Evolutionary conservation across 2,113 vertebrate species (phyloP), one percentile per base, ranked within the genome.

Genomic region (Hemichromis elongatus): DNA sequence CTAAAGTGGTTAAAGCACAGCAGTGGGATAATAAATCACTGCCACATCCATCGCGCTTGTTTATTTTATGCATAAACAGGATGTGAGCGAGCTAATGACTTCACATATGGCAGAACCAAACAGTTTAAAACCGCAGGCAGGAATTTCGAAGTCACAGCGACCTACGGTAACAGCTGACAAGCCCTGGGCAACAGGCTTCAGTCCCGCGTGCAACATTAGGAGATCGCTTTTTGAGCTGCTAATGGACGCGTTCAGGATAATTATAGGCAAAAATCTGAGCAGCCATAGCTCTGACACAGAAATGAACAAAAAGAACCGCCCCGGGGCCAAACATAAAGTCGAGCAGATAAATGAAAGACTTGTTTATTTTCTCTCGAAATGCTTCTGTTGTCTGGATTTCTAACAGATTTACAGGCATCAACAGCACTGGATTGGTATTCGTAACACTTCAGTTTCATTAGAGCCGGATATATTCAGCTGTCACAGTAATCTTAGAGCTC

Each of bases 51-150:
- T 77, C 37, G 13, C 11, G 52, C 24, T 10, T 59, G 61, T 84
- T 13, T 61, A 6, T 85, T 73, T 6, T 19, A 40, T 19, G 55
- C n/a, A 59, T 77, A 80, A 86, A 88, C 88, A 88, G 84, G 86
- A 90, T 28, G 84, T 7, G 30, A 81, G 84, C 6, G 28, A 59
- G 57, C 12, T 61, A 24, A 79, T 50, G 53, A 40, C 16, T 40
- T 28, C 11, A 13, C 8, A 8, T 14, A 12, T 9, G 12, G 45
- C 9, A 16, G 35, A 90, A 33, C 52, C 53, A 79, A 84, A 57
- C 55, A 9, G 35, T 84, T 52, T 35, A 19, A 79, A 68, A 57
- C 24, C 33, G 21, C 55, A 33, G 28, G 19, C 4, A 28, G 9
- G 37, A 40, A 14, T 79, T 57, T 47, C 1, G 18, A 63, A 52